Evolutionary conservation across 1,140 invertebrate species (phyloP).

Genomic region (Reticulitermes speratus): DNA sequence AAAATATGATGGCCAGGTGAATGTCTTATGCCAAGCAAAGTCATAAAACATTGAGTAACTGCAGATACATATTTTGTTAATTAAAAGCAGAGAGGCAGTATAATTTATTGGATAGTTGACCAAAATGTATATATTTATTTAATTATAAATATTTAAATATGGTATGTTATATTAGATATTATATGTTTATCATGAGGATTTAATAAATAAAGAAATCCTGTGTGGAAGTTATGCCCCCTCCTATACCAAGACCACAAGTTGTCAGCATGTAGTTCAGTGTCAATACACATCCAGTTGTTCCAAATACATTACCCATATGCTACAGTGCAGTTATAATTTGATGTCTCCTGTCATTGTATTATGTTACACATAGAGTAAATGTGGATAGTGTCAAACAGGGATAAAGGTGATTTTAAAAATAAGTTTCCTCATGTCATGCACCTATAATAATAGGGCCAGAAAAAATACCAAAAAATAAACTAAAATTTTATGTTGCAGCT

Average conservation of each 20-base stretch:
- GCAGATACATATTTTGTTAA: not conserved
- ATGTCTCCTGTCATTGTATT: no score
- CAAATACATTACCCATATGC: no score
- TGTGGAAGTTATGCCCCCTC: not conserved
- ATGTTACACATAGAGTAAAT: no score
- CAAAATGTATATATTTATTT: constrained; percentile 26
- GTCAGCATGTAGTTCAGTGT: not conserved
- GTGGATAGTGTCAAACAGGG: no score
- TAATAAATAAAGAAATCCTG: constrained; percentile 24
- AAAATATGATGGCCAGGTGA: not conserved
- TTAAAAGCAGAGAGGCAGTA: not conserved
- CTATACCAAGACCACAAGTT: not conserved
- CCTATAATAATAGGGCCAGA: no score
- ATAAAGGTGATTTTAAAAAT: no score
- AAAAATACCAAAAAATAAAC: no score
- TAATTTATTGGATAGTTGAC: constrained; percentile 19
- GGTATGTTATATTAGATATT: constrained; percentile 29
- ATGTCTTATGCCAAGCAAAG: constrained; percentile 3
- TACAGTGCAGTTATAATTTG: no score
- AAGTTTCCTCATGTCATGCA: no score
- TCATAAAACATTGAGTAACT: not conserved
- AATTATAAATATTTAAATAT: constrained; percentile 20
- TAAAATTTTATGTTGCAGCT: no score
- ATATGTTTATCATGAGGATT: constrained; percentile 23
- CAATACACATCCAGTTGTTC: no score